These are phyloP conservation scores for Cryptosula pallasiana DNA, from an alignment of 2,888 invertebrate genomes.

Conservation along the genomic window DNA sequence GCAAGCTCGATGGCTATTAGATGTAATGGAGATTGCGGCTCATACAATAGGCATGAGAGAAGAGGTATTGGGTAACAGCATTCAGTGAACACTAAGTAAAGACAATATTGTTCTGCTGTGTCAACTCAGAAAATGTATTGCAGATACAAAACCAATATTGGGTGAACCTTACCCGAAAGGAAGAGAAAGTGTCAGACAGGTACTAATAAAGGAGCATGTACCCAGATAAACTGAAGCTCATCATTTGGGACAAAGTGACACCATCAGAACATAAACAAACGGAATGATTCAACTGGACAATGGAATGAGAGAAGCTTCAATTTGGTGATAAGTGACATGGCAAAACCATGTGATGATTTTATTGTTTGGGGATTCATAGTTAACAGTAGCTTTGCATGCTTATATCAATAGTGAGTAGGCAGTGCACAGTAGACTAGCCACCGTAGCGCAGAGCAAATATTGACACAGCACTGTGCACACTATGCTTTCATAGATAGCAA, in stretches of 20 bases:
- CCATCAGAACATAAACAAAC: neutral
- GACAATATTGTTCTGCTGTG: neutral
- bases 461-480: neutral
- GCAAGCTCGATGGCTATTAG: neutral
- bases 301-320: too few relatives aligned
- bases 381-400: too few relatives aligned
- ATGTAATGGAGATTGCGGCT: constrained; percentile 2
- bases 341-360: too few relatives aligned
- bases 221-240: too few relatives aligned
- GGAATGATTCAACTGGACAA: neutral
- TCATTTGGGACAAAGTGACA: too few relatives aligned
- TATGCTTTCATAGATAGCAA: neutral
- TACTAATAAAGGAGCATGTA: too few relatives aligned
- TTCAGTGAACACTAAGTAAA: neutral
- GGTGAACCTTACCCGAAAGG: neutral
- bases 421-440: neutral
- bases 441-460: neutral
- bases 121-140: neutral
- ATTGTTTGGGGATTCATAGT: too few relatives aligned
- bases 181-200: neutral
- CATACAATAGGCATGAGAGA: neutral
- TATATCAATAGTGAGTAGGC: too few relatives aligned
- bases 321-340: too few relatives aligned
- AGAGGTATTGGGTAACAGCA: neutral
- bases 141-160: neutral